Conservation (phyloP, 2,888 invertebrate species). For the Diadegma fenestrale region DNA sequence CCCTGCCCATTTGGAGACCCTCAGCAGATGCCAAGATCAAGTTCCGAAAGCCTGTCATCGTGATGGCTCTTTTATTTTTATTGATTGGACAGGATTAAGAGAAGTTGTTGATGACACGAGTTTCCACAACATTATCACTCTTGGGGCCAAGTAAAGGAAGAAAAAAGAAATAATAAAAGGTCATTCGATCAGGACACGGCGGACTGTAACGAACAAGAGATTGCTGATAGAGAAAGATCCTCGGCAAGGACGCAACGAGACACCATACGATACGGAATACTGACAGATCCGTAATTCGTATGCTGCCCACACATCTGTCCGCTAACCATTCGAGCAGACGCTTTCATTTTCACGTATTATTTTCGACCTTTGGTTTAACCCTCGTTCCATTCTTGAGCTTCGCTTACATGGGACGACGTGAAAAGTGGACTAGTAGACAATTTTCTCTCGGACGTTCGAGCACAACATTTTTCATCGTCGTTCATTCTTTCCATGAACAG, state of each 20-base stretch:
- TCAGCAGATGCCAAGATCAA: neutral
- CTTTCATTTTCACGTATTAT: constrained; percentile 30
- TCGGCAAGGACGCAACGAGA: neutral
- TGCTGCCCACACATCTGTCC: constrained; percentile 5
- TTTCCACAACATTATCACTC: neutral
- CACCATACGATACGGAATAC: constrained; percentile 17
- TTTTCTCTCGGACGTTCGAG: neutral
- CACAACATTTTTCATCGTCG: neutral
- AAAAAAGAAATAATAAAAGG: constrained; percentile 29
- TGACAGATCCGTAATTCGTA: constrained; percentile 27
- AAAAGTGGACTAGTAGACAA: neutral
- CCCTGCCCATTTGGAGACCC: neutral
- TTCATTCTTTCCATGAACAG: neutral
- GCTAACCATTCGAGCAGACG: constrained; percentile 4
- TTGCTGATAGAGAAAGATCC: constrained; percentile 5
- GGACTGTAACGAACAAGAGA: constrained; percentile 7
- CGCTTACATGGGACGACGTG: neutral
- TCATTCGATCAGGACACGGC: constrained; percentile 9
- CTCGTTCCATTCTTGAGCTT: constrained; percentile 5
- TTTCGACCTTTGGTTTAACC: constrained; percentile 6
- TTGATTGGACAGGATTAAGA: constrained; percentile 17
- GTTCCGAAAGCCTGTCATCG: no score
- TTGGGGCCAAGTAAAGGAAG: neutral
- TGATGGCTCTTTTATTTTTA: neutral
- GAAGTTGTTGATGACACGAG: constrained; percentile 3